Evolutionary conservation across 2,888 invertebrate genomes (phyloP), one percentile per base, ranked within the genome.

Genomic region (Carpatolechia fugitivella): DNA sequence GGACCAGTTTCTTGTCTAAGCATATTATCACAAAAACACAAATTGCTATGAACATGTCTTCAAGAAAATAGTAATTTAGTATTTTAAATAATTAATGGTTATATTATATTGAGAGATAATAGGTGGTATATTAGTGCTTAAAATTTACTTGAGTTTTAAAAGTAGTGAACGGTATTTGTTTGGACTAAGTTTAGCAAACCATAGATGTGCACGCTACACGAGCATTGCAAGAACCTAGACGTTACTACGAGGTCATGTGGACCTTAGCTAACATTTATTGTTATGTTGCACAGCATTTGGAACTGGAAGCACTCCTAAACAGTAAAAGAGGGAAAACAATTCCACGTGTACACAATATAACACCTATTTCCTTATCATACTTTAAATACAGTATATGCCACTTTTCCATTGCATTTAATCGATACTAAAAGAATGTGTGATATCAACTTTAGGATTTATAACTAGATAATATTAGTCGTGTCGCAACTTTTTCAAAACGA

Each of bases 361-460:
- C 82, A 82, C 78, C 79, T 81, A 80, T 72, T 68, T 58, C 61
- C 56, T 62, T 58, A 61, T 52, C 56, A 52, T 44, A 44, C 44
- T 13, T 44, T 44, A 13, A 20, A 29, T 29, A 44, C 29, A 44
- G 24, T 51, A n/a, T 47, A 38, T 30, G 24, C 38, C 20, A 35
- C 16, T 20, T 35, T 48, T 49, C 41, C 20, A 11, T 41, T 41
- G 18, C 41, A 14, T 16, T 35, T 18, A 7, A 18, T 35, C 33
- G 40, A 20, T 41, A 41, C 20, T 41, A 41, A 44, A 44, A 44
- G n/a, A 44, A 44, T 24, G 13, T n/a, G 29, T 20, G 24, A 20
- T 29, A 29, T 44, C 20, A n/a, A 29, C 4, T 20, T 44, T 44
- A 44, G 20, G 29, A 44, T 20, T 44, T 44, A 44, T 11, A 44